phyloP scores from a whole-genome alignment of 2,113 vertebrate species.

The Ceyx cyanopectus region DNA sequence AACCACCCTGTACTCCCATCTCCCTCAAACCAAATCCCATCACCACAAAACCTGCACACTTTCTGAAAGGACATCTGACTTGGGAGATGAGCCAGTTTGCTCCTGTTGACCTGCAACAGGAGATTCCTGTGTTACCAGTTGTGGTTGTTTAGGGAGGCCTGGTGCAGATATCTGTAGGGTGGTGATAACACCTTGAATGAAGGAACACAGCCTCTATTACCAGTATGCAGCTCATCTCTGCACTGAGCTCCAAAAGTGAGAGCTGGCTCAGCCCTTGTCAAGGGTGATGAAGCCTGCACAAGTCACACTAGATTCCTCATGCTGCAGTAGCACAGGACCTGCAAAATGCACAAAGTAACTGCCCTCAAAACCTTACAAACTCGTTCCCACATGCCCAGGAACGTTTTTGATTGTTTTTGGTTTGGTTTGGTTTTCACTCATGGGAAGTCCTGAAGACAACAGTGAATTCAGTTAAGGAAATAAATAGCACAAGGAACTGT shows the following conservation, averaged over 20 bases:
- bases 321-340: not conserved
- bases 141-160: not conserved
- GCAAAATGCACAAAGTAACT: slow-evolving; percentile 29
- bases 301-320: not conserved
- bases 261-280: not conserved
- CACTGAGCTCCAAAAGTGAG: accelerated
- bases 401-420: not conserved
- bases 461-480: slow-evolving; percentile 48
- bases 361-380: slow-evolving; percentile 47
- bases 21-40: accelerated
- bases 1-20: not conserved
- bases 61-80: not conserved
- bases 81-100: not conserved
- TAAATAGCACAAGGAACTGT: not conserved
- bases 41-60: accelerated
- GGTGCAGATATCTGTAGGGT: not conserved
- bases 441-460: not conserved
- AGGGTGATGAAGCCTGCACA: accelerated
- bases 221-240: not conserved
- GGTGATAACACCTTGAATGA: not conserved
- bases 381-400: not conserved
- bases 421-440: not conserved
- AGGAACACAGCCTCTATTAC: accelerated
- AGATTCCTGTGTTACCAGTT: not conserved
- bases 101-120: not conserved